These are phyloP conservation scores for Agonum fuliginosum DNA, from an alignment of 2,888 invertebrate species.

Conservation along the genomic window DNA sequence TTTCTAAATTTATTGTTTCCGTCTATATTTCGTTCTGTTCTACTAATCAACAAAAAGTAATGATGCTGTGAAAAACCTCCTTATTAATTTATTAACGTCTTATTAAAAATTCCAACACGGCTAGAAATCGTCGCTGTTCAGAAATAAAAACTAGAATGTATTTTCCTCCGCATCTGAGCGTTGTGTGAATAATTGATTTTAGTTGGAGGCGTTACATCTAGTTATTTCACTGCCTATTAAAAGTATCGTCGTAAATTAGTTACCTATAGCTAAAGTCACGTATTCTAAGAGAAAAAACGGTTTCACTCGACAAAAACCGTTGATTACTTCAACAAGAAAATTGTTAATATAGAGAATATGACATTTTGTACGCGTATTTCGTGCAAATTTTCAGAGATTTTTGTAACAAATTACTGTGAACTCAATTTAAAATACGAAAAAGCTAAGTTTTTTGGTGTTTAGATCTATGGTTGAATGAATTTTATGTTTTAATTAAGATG, in stretches of 20 bases:
- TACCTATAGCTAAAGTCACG: constrained; percentile 43
- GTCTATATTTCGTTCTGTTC: not conserved
- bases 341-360: not conserved
- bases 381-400: not conserved
- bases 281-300: constrained; percentile 14
- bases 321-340: constrained; percentile 39
- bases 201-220: constrained; percentile 39
- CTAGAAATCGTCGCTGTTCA: constrained; percentile 17
- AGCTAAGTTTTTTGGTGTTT: not conserved
- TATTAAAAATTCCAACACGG: constrained; percentile 59
- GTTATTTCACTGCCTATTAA: constrained; percentile 48
- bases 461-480: not conserved
- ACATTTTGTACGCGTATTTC: not conserved
- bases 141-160: constrained; percentile 46
- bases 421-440: constrained; percentile 8
- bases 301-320: constrained; percentile 9
- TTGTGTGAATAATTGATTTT: constrained; percentile 56
- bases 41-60: not conserved
- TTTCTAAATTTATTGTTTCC: too few species aligned
- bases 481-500: not conserved
- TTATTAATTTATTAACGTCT: constrained; percentile 53
- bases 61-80: not conserved
- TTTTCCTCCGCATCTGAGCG: constrained; percentile 24
- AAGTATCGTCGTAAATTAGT: constrained; percentile 40
- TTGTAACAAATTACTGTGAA: not conserved